Base-by-base conservation (phyloP, 2,113 vertebrate genomes). In the Sorex fumeus region DNA sequence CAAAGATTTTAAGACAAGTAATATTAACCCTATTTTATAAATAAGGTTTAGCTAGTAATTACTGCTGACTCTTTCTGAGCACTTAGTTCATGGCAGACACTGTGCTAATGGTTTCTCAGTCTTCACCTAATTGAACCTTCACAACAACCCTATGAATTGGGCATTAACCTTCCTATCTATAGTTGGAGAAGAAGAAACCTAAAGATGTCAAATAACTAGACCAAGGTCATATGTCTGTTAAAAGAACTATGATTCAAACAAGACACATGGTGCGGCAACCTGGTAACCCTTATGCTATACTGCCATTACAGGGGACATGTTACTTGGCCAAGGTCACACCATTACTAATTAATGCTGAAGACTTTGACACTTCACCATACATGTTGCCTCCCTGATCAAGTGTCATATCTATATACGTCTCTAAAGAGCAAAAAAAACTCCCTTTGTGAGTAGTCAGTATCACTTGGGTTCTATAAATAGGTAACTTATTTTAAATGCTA, bases 31-130 rank as follows among this genome's bases (percentile, higher is more conserved):
- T 5, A 32, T 32, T 47, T 66, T 66, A 83, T 57, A 86, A 28
- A 40, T 72, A 85, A 88, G n/a, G 4, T 80, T 94, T 62, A 84
- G 74, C 72, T 93, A 86, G 34, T 79, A 87, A 83, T 21, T 84
- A 28, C 80, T 18, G 40, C 34, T 70, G 23, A 70, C 11, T 60
- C 40, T 72, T 76, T 64, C 4, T 83, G 50, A 92, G 45, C 43
- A 23, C 45, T 76, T 77, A 47, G 67, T 72, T 89, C 86, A 19
- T 57, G 40, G 57, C 15, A 66, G 47, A 36, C 19, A 69, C 40
- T 40, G 25, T 85, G 34, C 43, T 75, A 67, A 60, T 34, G 23
- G 10, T 79, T 95, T 87, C 77, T 45, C 40, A 28, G 27, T n/a
- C 18, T 60, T 32, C 40, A 71, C 74, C 25, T 76, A 84, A 85